phyloP scores from a whole-genome alignment of 1,140 invertebrate species.

The Neotoxoptera formosana region DNA sequence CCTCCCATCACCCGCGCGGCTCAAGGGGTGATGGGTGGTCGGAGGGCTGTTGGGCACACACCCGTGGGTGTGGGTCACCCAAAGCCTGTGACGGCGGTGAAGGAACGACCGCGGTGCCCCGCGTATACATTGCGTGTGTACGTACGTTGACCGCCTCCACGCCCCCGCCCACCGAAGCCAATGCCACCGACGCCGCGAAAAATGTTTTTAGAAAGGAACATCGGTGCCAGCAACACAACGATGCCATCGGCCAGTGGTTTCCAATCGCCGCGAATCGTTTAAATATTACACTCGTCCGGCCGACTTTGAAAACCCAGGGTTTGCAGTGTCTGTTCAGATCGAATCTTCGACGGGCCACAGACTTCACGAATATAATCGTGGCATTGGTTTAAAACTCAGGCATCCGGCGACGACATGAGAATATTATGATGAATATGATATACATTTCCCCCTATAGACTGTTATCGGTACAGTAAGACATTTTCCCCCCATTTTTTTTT shows the following conservation, averaged over 20 bases:
- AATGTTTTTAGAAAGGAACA: constrained; percentile 30
- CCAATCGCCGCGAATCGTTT: not conserved
- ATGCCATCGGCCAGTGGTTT: not conserved
- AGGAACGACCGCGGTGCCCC: not conserved
- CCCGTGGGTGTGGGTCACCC: constrained; percentile 57
- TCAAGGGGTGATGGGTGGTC: constrained; percentile 21
- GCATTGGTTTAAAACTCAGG: not conserved
- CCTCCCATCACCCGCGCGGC: constrained; percentile 39
- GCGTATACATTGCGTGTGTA: not conserved
- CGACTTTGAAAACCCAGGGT: not conserved
- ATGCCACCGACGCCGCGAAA: not conserved
- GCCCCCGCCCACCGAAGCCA: constrained; percentile 44
- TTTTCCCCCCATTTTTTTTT: too few relatives aligned
- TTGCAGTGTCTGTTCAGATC: not conserved
- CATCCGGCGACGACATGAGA: not conserved
- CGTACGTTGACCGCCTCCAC: constrained; percentile 52
- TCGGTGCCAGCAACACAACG: not conserved
- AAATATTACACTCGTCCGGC: not conserved
- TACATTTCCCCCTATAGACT: too few relatives aligned
- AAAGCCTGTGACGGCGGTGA: constrained; percentile 11
- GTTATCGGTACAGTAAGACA: too few relatives aligned
- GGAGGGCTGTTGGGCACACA: constrained; percentile 45
- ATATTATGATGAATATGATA: not conserved
- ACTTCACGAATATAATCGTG: too few relatives aligned
- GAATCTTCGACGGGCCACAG: not conserved